Conservation (phyloP, 1,140 invertebrate species). For the Hyposmocoma kahamanoa region DNA sequence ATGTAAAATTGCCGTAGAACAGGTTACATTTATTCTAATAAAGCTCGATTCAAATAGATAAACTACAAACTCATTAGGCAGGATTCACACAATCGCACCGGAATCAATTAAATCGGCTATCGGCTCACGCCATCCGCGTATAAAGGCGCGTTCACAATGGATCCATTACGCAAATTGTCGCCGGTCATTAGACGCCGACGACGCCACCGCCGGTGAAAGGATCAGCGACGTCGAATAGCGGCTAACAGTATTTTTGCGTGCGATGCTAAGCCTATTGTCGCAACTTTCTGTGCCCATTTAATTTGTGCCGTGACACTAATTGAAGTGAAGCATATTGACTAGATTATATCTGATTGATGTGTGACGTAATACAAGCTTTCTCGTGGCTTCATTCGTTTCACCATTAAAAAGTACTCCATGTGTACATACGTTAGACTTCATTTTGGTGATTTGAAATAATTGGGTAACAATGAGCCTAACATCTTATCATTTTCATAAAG, state of each 20-base stretch:
- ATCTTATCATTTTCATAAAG: too few species aligned
- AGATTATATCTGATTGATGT: too few species aligned
- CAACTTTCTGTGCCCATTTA: conserved; percentile 15
- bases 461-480: too few species aligned
- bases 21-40: too few species aligned
- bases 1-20: too few species aligned
- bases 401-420: too few species aligned
- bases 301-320: conserved; percentile 11
- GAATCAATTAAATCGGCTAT: conserved; percentile 34
- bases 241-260: conserved; percentile 60
- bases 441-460: too few species aligned
- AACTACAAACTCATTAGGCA: conserved; percentile 20
- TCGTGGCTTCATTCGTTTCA: too few species aligned
- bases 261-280: conserved; percentile 22
- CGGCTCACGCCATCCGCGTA: conserved; percentile 44
- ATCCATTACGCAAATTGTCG: conserved; percentile 64
- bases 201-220: conserved; percentile 12
- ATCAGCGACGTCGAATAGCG: conserved; percentile 4
- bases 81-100: conserved; percentile 19
- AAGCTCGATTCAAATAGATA: too few species aligned
- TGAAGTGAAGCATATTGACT: conserved; percentile 6
- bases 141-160: conserved; percentile 49
- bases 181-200: conserved; percentile 23
- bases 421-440: too few species aligned
- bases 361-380: too few species aligned